These are phyloP conservation scores for Meloidogyne floridensis DNA, from an alignment of 1,140 invertebrate species.

Conservation along the genomic window DNA sequence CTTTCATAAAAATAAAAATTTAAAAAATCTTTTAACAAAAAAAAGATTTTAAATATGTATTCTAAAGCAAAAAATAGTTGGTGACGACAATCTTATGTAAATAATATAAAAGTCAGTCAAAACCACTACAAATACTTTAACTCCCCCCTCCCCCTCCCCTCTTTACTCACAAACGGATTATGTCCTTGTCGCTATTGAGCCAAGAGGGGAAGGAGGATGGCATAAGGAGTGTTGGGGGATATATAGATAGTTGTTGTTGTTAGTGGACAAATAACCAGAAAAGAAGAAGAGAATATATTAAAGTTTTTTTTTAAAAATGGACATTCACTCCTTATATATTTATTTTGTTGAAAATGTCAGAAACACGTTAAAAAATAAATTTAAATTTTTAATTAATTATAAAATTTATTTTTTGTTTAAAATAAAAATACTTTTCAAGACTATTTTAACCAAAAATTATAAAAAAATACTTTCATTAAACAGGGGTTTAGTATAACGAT, in stretches of 20 bases:
- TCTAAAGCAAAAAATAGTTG: not conserved
- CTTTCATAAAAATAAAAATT: no score
- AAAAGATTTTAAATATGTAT: no score
- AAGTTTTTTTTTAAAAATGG: not conserved
- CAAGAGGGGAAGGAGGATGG: not conserved
- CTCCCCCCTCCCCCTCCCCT: not conserved
- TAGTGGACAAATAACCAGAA: not conserved
- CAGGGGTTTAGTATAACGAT: no score
- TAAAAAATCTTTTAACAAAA: no score
- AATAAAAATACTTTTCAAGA: not conserved
- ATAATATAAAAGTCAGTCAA: slow-evolving; percentile 2
- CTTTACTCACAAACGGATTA: not conserved
- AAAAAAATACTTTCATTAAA: no score
- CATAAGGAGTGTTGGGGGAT: not conserved
- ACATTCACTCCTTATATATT: not conserved
- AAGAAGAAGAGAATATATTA: not conserved
- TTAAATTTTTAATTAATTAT: no score
- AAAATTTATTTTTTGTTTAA: not conserved
- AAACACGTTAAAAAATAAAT: not conserved
- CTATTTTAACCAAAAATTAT: no score
- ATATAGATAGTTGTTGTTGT: not conserved
- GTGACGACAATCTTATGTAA: not conserved
- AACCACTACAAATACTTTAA: not conserved
- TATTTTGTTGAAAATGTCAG: not conserved
- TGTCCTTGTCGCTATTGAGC: not conserved